Percentiles rank a stretch among this genome's conserved stretches.
Conservation (phyloP, 2,888 invertebrate genomes). For the Cyaniris semiargus region DNA sequence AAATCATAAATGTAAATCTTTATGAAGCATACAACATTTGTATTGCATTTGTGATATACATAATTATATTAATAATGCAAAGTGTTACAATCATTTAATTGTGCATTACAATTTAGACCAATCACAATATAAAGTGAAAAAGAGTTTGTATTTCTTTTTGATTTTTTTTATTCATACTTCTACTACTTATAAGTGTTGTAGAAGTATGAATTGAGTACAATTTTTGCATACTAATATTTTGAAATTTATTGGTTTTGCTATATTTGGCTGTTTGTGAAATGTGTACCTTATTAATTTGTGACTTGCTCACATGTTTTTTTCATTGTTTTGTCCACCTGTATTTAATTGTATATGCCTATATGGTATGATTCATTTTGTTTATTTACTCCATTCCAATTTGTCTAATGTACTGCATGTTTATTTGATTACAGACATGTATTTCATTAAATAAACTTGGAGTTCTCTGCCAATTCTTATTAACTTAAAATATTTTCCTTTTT, state of each 20-base stretch:
- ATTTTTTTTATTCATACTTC: background rate
- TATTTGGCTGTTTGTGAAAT: constrained; percentile 14
- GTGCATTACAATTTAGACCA: background rate
- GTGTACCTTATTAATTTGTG: constrained; percentile 11
- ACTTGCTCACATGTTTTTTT: background rate
- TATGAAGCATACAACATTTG: background rate
- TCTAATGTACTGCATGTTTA: background rate
- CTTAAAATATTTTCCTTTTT: too few relatives aligned
- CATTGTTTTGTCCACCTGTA: background rate
- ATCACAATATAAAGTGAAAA: background rate
- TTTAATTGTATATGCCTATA: background rate
- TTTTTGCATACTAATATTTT: background rate
- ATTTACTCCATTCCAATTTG: background rate
- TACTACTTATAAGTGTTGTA: background rate
- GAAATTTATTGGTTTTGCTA: background rate
- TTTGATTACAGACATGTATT: background rate
- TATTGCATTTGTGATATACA: background rate
- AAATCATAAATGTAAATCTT: background rate
- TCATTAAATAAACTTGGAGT: background rate
- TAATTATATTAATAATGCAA: background rate
- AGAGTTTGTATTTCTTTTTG: background rate
- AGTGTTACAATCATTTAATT: background rate
- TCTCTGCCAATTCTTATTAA: too few relatives aligned
- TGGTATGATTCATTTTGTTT: background rate
- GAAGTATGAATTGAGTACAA: background rate